Conservation (phyloP, 2,888 invertebrate species). For the Apamea monoglypha region DNA sequence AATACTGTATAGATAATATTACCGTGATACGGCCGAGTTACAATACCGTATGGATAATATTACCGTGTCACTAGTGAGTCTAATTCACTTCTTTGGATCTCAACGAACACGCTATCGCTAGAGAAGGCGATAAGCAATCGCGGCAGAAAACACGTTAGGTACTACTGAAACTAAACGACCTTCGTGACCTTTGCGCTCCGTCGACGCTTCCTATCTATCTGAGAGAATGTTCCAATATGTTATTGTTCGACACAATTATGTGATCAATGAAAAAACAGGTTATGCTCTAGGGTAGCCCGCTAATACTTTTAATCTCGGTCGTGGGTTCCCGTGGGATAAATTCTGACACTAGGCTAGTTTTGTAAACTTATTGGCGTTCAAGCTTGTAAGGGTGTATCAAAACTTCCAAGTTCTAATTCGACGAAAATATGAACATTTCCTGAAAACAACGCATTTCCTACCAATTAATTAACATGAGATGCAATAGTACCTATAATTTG, state of each 20-base stretch:
- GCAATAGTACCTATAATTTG: neutral
- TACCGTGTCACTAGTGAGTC: neutral
- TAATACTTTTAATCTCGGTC: neutral
- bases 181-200: slow-evolving; percentile 24
- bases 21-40: too few relatives aligned
- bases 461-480: neutral
- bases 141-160: slow-evolving; percentile 15
- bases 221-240: neutral
- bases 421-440: too few relatives aligned
- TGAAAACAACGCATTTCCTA: too few relatives aligned
- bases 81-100: neutral
- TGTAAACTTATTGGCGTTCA: neutral
- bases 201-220: neutral
- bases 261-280: neutral
- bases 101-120: slow-evolving; percentile 21
- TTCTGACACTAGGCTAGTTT: neutral
- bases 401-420: too few relatives aligned
- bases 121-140: slow-evolving; percentile 29
- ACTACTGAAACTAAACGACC: slow-evolving; percentile 32
- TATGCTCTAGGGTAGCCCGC: too few relatives aligned
- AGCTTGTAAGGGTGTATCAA: neutral
- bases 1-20: too few relatives aligned
- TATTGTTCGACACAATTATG: neutral
- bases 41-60: too few relatives aligned
- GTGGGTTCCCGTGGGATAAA: neutral